These are phyloP conservation scores for Pseudomyrmex cubaensis DNA, from an alignment of 1,140 invertebrate species.

Conservation along the genomic window DNA sequence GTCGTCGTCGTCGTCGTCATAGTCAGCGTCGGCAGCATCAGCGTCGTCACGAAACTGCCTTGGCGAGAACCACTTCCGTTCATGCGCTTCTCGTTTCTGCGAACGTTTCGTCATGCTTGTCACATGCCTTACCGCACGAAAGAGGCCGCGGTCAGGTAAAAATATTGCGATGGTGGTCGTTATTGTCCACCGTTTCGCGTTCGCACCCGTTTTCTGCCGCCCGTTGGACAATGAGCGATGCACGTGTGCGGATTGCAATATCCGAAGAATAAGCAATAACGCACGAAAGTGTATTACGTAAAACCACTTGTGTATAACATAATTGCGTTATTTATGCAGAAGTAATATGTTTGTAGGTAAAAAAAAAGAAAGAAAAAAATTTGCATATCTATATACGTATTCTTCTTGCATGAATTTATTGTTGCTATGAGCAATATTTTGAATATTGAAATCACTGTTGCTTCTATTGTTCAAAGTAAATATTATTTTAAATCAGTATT, in stretches of 20 bases:
- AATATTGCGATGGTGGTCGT: conserved; percentile 49
- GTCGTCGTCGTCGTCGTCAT: conserved; percentile 32
- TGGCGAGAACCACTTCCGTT: conserved; percentile 44
- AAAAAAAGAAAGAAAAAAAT: too few species aligned
- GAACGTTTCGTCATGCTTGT: conserved; percentile 68
- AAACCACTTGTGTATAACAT: too few species aligned
- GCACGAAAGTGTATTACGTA: neutral
- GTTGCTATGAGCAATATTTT: too few species aligned
- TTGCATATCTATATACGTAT: too few species aligned
- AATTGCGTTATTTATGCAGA: too few species aligned
- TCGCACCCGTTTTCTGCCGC: neutral
- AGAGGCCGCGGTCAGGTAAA: conserved; percentile 44
- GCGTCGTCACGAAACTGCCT: conserved; percentile 32
- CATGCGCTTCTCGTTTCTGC: conserved; percentile 30
- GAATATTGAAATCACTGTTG: too few species aligned
- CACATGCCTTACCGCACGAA: conserved; percentile 46
- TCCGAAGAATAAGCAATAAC: neutral
- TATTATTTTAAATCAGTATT: too few species aligned
- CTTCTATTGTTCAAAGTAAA: too few species aligned
- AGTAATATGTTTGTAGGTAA: too few species aligned
- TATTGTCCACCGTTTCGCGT: conserved; percentile 29
- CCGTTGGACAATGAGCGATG: conserved; percentile 8
- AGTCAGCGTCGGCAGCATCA: neutral
- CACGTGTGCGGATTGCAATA: neutral
- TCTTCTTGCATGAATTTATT: too few species aligned